A percentile compares a stretch with the other conserved stretches of the same genome.
Conservation (phyloP, 2,797 vertebrate genomes). For the Danionella dracula region DNA sequence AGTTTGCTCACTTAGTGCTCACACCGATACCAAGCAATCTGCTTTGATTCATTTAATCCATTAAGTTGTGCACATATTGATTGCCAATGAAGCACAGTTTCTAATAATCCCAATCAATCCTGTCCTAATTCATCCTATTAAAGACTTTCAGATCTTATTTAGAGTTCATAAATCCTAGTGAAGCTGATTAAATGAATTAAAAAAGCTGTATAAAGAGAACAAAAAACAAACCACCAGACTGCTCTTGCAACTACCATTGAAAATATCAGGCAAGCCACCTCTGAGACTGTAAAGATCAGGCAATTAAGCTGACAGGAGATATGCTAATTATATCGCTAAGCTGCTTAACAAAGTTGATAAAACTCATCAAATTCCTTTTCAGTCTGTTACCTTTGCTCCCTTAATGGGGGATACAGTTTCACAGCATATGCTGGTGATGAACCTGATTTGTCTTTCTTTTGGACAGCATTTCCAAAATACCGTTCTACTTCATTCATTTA, state of each 20-base stretch:
- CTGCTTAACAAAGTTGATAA: conserved; percentile 21
- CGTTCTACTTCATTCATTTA: too few relatives aligned
- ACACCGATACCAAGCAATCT: neutral
- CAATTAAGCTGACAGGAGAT: conserved; percentile 11
- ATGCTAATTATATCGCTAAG: conserved; percentile 9
- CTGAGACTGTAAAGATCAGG: neutral
- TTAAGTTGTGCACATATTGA: neutral
- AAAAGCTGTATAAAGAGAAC: neutral
- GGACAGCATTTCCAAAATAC: too few relatives aligned
- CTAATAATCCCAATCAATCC: conserved; percentile 28
- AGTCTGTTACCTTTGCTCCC: neutral
- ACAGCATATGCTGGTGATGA: conserved; percentile 14
- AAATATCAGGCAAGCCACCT: conserved; percentile 6
- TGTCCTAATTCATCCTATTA: conserved; percentile 34
- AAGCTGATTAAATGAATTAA: conserved; percentile 26
- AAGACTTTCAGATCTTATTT: conserved; percentile 10
- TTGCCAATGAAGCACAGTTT: conserved; percentile 6
- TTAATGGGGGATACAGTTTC: neutral
- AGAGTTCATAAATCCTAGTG: conserved; percentile 1
- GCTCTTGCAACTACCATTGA: conserved; percentile 2
- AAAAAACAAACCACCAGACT: conserved; percentile 15
- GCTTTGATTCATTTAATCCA: conserved; percentile 20
- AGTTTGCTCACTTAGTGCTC: neutral
- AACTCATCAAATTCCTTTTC: neutral
- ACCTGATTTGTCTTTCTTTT: conserved; percentile 3